Evolutionary conservation across 2,113 vertebrate species (phyloP).

Genomic region (Orycteropus afer): DNA sequence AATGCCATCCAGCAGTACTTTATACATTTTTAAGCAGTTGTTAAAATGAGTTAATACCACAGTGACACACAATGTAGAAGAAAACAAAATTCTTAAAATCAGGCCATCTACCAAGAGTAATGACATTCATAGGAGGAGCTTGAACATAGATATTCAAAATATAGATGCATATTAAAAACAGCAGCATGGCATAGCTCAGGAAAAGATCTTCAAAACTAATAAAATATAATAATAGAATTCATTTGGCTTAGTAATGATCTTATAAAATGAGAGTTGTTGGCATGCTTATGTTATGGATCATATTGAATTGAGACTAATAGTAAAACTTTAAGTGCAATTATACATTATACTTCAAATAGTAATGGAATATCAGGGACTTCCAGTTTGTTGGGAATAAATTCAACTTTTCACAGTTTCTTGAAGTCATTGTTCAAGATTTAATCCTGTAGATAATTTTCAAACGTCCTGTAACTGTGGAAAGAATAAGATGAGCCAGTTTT

Average conservation of each 20-base stretch:
- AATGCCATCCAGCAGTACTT: background rate
- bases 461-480: background rate
- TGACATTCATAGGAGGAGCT: background rate
- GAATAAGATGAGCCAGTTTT: background rate
- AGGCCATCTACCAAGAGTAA: background rate
- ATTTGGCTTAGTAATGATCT: background rate
- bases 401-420: background rate
- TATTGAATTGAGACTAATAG: conserved; percentile 16
- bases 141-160: conserved; percentile 24
- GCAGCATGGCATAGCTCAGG: background rate
- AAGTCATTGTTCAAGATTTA: background rate
- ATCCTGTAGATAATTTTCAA: background rate
- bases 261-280: conserved; percentile 17
- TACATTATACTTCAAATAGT: background rate
- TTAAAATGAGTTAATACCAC: conserved; percentile 32
- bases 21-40: conserved; percentile 16
- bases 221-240: background rate
- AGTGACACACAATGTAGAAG: background rate
- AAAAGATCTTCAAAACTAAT: background rate
- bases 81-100: conserved; percentile 26
- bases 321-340: background rate
- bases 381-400: background rate
- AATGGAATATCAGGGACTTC: background rate
- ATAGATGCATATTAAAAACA: background rate
- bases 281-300: background rate